Evolutionary conservation across 2,113 vertebrate species (phyloP), one percentile per base, ranked within the genome.

Genomic region (Asarcornis scutulata): DNA sequence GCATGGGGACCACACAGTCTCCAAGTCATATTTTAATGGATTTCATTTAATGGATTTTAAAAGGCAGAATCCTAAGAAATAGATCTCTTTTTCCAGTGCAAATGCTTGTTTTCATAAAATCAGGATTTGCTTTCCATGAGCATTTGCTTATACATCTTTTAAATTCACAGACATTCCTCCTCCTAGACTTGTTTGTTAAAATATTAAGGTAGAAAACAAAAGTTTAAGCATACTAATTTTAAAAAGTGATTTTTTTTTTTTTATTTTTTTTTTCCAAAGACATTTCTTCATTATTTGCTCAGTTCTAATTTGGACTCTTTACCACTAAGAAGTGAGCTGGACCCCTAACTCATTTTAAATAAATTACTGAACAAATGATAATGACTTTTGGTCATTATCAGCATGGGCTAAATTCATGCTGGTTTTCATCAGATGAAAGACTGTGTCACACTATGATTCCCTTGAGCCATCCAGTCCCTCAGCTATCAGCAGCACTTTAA

Each of bases 351-450:
- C 83, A 94, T 93, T 96, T 94, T 84, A 92, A 94, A 96, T 95
- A 96, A 94, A 94, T 96, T 96, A 95, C 96, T 89, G 93, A 96
- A 92, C 62, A 96, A 94, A 95, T 92, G 90, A 83, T 96, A 96
- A 96, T 97, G 93, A 94, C 95, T 96, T 95, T 94, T 96, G 95
- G 91, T 91, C 92, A 86, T 97, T 92, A 93, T 87, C 92, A 94
- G 92, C 92, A 92, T 88, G 91, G 82, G 79, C 60, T 94, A 81
- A 92, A 96, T 96, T 97, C 93, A 90, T 92, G 92, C 93, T 96
- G 96, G 94, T 90, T 97, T 96, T 96, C 96, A 96, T 95, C 94
- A 96, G 95, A 96, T 97, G 89, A 97, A 97, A 95, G 97, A 85
- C 96, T 91, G 22, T 97, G 95, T 95, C 94, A 97, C 79, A 68